Evolutionary conservation across 1,140 invertebrate genomes (phyloP).

Genomic region (Notospermus geniculatus): DNA sequence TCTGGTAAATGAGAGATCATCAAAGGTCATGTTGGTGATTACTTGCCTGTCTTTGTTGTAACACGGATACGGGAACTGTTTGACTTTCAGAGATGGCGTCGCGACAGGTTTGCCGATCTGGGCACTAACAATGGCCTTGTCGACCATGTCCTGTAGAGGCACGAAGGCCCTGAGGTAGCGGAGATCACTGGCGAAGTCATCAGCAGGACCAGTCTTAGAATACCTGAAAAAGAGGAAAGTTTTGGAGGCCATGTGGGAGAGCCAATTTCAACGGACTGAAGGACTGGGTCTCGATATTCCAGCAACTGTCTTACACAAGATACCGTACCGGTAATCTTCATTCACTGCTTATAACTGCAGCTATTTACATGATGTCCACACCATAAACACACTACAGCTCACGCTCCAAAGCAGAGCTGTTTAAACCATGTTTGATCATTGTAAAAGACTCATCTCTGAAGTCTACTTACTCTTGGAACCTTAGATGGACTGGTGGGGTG

Average conservation of each 20-base stretch:
- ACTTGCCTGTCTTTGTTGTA: conserved; percentile 53
- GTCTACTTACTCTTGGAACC: conserved; percentile 25
- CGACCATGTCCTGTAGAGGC: conserved; percentile 57
- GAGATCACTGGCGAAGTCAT: conserved; percentile 52
- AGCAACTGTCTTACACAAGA: too few species aligned
- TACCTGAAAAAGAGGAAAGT: conserved; percentile 33
- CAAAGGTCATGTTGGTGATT: too few species aligned
- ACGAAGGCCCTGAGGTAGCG: conserved; percentile 57
- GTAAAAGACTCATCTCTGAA: too few species aligned
- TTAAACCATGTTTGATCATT: too few species aligned
- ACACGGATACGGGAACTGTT: conserved; percentile 57
- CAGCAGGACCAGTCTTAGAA: conserved; percentile 55
- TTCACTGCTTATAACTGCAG: too few species aligned
- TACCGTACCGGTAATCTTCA: too few species aligned
- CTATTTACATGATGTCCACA: too few species aligned
- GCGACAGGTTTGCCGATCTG: conserved; percentile 30
- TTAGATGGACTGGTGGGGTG: conserved; percentile 44
- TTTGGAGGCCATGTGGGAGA: conserved; percentile 12
- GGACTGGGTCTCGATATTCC: too few species aligned
- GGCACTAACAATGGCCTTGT: conserved; percentile 50
- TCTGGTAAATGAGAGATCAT: too few species aligned
- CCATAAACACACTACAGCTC: neutral
- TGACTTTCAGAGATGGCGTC: conserved; percentile 30
- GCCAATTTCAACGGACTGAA: too few species aligned
- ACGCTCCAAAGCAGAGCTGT: too few species aligned